phyloP scores from a whole-genome alignment of 2,888 invertebrate species.

The Tachystola acroxantha region DNA sequence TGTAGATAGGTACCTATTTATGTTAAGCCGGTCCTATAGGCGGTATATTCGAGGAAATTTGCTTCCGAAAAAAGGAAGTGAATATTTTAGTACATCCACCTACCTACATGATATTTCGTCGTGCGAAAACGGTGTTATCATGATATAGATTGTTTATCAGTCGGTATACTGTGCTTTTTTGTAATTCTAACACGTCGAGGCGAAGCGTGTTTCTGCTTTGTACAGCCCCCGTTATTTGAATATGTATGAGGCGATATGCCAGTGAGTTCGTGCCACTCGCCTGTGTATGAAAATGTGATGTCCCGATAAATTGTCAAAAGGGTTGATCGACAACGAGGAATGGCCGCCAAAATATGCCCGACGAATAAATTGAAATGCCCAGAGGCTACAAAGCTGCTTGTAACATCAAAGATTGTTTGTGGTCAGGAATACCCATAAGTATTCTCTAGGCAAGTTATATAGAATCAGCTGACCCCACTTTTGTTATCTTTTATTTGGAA shows the following conservation, averaged over 20 bases:
- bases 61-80: conserved; percentile 1
- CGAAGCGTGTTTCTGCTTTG: conserved; percentile 66
- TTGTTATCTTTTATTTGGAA: no score
- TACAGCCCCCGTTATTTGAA: conserved; percentile 63
- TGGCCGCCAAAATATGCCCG: conserved; percentile 53
- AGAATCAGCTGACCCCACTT: no score
- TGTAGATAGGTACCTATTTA: no score
- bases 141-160: conserved; percentile 53
- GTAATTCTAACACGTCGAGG: conserved; percentile 66
- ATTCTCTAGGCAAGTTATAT: no score
- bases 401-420: conserved; percentile 1
- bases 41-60: background rate
- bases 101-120: conserved; percentile 4
- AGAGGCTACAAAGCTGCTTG: conserved; percentile 16
- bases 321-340: conserved; percentile 68
- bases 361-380: conserved; percentile 44
- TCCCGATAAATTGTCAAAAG: conserved; percentile 75
- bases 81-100: conserved; percentile 2
- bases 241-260: conserved; percentile 65
- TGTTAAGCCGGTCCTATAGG: no score
- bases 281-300: conserved; percentile 73
- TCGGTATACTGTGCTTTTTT: conserved; percentile 50
- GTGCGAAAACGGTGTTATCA: conserved; percentile 14
- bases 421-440: no score
- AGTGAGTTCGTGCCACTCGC: conserved; percentile 53